Base-by-base conservation (phyloP, 2,888 invertebrate species). In the Drosophila lutescens region DNA sequence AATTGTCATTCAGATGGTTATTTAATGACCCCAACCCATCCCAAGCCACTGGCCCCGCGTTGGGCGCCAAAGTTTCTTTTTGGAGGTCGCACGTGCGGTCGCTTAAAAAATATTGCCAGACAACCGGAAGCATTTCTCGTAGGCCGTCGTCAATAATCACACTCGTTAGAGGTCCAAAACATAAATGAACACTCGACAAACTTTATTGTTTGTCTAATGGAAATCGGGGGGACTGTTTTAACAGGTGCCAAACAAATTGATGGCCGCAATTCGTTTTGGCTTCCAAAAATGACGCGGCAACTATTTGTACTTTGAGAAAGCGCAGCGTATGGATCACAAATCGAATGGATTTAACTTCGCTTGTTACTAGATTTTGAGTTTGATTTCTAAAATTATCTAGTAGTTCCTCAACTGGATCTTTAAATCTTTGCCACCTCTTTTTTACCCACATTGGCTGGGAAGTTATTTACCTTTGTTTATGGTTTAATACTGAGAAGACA, bases 1-100 rank as follows among this genome's bases (percentile, higher is more conserved):
- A 73, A 80, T 80, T 83, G 73, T 80, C 66, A 80, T 85, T 82
- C 82, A 71, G 60, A 87, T 81, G 82, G 72, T 62, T 66, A 82
- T 79, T 76, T 77, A 68, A 81, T 79, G 76, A 76, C 68, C 78
- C 69, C 34, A 34, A 34, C 69, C 34, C 3, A 34, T 10, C 10
- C 0, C 34, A 56, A 63, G 55, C 50, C 23, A 74, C 54, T 59
- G 61, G 47, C 62, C 53, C 44, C 26, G 12, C 23, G 41, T 32
- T 43, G 59, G 54, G 72, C 57, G 75, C 62, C 65, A 80, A 83
- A 68, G 30, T 49, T 47, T 63, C 17, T 30, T 53, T 32, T 70
- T 70, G 60, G 80, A 72, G 77, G 77, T 85, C 74, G 63, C 80
- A 83, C 87, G 82, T 83, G 85, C 56, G 20, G 54, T 53, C 53